These are phyloP conservation scores for Polia nebulosa DNA, from an alignment of 2,888 invertebrate genomes.

Conservation along the genomic window DNA sequence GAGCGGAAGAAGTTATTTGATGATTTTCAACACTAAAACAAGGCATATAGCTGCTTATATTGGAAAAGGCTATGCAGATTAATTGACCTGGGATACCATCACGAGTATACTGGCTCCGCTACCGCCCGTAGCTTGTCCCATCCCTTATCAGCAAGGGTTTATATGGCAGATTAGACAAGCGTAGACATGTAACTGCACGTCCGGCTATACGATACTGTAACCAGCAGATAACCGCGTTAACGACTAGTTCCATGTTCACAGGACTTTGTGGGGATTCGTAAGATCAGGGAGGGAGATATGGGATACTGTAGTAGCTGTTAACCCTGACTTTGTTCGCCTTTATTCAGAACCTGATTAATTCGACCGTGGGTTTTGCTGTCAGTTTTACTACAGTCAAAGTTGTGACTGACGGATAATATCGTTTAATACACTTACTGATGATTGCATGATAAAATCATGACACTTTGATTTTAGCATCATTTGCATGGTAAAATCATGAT, in stretches of 20 bases:
- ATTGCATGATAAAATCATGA: too few species aligned
- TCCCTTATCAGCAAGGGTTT: conserved; percentile 34
- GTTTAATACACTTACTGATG: too few species aligned
- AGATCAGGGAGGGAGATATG: neutral
- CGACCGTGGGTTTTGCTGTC: too few species aligned
- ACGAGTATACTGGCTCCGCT: conserved; percentile 8
- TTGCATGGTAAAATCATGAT: too few species aligned
- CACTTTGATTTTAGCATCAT: too few species aligned
- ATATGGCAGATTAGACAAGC: conserved; percentile 45
- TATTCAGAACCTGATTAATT: too few species aligned
- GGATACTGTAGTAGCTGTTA: neutral
- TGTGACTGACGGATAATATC: too few species aligned
- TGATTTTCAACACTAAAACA: too few species aligned
- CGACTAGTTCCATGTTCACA: conserved; percentile 15
- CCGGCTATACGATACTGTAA: conserved; percentile 23
- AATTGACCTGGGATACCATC: too few species aligned
- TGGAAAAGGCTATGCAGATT: neutral
- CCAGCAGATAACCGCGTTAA: conserved; percentile 46
- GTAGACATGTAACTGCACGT: conserved; percentile 24
- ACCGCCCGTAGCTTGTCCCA: neutral
- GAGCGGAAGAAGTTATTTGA: too few species aligned
- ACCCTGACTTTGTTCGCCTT: neutral
- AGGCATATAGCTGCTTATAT: too few species aligned
- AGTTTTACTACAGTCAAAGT: too few species aligned
- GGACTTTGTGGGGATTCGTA: neutral